Percentiles rank a stretch among this genome's conserved stretches.
phyloP scores from a whole-genome alignment of 2,888 invertebrate species.

The Scaptodrosophila latifasciaeformis region DNA sequence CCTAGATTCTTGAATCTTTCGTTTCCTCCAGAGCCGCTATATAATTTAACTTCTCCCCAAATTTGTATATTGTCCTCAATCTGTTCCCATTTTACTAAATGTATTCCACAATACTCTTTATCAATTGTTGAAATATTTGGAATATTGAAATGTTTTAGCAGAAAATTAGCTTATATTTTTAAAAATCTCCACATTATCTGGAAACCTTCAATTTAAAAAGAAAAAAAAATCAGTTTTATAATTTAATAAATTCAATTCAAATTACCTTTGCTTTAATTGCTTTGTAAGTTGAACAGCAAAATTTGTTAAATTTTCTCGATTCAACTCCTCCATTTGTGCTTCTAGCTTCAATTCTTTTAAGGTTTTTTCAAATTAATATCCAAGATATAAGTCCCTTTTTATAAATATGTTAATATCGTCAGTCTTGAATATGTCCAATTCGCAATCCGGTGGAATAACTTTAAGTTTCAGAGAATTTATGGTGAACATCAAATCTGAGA shows the following conservation, averaged over 20 bases:
- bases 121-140: slow-evolving; percentile 5
- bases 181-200: slow-evolving; percentile 8
- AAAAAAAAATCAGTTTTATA: slow-evolving; percentile 1
- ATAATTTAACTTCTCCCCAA: slow-evolving; percentile 3
- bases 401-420: slow-evolving; percentile 11
- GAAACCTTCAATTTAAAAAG: slow-evolving; percentile 8
- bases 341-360: not conserved
- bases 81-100: slow-evolving; percentile 8
- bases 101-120: slow-evolving; percentile 1
- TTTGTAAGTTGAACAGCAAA: slow-evolving; percentile 18
- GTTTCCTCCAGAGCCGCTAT: slow-evolving; percentile 7
- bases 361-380: slow-evolving; percentile 12
- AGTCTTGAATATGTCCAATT: slow-evolving; percentile 5
- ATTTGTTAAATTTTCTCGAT: slow-evolving; percentile 6
- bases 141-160: not conserved
- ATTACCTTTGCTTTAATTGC: slow-evolving; percentile 13
- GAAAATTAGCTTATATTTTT: slow-evolving; percentile 12
- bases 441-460: slow-evolving; percentile 7
- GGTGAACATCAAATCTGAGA: slow-evolving; percentile 6
- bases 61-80: slow-evolving; percentile 1
- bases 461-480: slow-evolving; percentile 15
- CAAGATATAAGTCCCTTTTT: not conserved
- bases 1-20: slow-evolving; percentile 1
- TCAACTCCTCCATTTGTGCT: not conserved
- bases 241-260: slow-evolving; percentile 1